phyloP scores from a whole-genome alignment of 2,888 invertebrate genomes.

The Dolomedes plantarius region DNA sequence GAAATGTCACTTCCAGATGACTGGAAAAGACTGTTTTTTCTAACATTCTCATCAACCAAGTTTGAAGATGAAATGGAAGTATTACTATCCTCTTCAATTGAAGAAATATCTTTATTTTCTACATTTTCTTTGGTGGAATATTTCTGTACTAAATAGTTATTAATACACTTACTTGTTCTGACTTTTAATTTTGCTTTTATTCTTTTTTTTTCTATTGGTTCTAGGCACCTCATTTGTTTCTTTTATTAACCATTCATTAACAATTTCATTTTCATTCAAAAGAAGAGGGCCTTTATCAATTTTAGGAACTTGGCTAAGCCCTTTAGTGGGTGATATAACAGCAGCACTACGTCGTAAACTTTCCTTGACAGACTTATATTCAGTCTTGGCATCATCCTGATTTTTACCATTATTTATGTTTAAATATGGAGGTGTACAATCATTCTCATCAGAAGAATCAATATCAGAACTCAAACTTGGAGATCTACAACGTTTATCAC shows the following conservation, averaged over 20 bases:
- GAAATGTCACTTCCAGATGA: not conserved
- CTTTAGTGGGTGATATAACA: slow-evolving; percentile 12
- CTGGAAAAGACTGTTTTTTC: not conserved
- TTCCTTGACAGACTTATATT: slow-evolving; percentile 75
- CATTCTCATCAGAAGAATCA: slow-evolving; percentile 21
- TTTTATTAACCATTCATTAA: slow-evolving; percentile 89
- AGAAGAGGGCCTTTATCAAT: slow-evolving; percentile 79
- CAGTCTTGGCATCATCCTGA: slow-evolving; percentile 73
- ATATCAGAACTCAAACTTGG: slow-evolving; percentile 17
- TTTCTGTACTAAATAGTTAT: slow-evolving; percentile 25
- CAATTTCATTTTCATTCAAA: slow-evolving; percentile 82
- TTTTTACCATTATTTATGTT: not conserved
- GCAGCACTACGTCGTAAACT: slow-evolving; percentile 67
- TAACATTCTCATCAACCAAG: not conserved
- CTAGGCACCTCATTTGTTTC: slow-evolving; percentile 80
- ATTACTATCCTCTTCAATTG: slow-evolving; percentile 8
- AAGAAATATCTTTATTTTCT: not conserved
- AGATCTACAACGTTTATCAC: slow-evolving; percentile 42
- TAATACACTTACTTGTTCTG: slow-evolving; percentile 38
- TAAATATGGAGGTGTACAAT: too few relatives aligned
- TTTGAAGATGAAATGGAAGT: not conserved
- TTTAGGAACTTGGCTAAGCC: not conserved
- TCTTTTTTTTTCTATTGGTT: slow-evolving; percentile 27
- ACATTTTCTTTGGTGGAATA: not conserved
- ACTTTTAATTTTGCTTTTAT: slow-evolving; percentile 34